phyloP scores from a whole-genome alignment of 2,113 vertebrate genomes.

The Fregetta grallaria region DNA sequence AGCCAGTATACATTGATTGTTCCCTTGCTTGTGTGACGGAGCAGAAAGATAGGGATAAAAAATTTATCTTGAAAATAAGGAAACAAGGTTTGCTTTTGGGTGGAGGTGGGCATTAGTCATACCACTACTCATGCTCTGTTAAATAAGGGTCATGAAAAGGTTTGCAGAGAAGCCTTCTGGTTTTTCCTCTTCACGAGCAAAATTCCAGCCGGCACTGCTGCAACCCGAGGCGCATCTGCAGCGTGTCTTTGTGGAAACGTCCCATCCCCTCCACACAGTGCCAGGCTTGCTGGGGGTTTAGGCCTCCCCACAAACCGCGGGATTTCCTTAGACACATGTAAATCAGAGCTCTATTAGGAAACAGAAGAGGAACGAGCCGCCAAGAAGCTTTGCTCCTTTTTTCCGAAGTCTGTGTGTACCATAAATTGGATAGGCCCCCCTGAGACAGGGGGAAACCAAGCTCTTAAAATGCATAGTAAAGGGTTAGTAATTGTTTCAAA shows the following conservation, averaged over 20 bases:
- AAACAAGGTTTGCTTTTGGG: neutral
- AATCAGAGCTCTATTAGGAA: neutral
- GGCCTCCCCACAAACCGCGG: neutral
- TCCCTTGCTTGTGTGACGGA: neutral
- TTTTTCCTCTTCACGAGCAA: neutral
- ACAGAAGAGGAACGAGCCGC: neutral
- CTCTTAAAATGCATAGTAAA: neutral
- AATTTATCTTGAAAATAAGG: neutral
- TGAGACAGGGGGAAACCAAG: neutral
- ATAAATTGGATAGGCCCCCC: neutral
- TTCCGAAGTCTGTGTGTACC: neutral
- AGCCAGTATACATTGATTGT: neutral
- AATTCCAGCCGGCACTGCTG: neutral
- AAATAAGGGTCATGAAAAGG: neutral
- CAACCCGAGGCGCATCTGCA: neutral
- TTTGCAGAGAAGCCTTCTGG: neutral
- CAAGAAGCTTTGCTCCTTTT: neutral
- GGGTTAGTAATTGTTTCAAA: conserved; percentile 53
- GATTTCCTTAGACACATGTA: neutral
- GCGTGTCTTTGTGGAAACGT: fast-evolving
- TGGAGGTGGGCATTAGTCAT: neutral
- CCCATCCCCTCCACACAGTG: neutral
- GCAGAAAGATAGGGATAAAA: neutral
- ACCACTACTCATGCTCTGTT: neutral
- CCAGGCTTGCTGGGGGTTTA: neutral